phyloP scores from a whole-genome alignment of 64 coral and sea anemone species.

The Montipora capricornis region DNA sequence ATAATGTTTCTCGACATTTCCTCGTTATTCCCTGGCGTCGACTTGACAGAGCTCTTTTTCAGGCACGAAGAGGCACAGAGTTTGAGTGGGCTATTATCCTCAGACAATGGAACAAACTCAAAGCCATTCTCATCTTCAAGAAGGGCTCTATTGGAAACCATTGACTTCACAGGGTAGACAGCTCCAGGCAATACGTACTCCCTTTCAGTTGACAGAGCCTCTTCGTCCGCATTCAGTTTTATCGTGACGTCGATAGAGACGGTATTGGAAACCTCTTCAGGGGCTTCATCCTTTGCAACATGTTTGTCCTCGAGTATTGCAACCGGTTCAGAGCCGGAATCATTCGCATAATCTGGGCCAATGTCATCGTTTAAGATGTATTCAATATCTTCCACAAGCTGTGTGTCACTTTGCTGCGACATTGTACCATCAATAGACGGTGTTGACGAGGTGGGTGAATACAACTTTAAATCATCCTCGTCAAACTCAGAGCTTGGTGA shows the following conservation, averaged over 20 bases:
- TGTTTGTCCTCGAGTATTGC: background rate
- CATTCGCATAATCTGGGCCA: background rate
- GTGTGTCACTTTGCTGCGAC: background rate
- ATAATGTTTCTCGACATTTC: background rate
- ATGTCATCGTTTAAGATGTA: background rate
- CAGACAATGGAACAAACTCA: background rate
- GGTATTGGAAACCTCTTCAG: background rate
- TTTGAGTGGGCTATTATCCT: background rate
- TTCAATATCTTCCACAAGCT: background rate
- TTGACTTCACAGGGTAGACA: background rate
- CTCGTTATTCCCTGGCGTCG: background rate
- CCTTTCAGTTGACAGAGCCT: background rate
- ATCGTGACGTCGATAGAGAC: background rate
- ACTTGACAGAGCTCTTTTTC: background rate
- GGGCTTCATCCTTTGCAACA: background rate
- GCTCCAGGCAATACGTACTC: background rate
- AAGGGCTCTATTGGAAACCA: background rate
- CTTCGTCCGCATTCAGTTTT: background rate
- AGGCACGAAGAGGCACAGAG: background rate
- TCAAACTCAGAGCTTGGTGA: background rate
- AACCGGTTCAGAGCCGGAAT: background rate
- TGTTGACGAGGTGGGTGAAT: background rate
- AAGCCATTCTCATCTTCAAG: background rate
- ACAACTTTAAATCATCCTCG: background rate
- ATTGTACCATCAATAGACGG: background rate